These are phyloP conservation scores for Exocentrus adspersus DNA, from an alignment of 2,888 invertebrate genomes.

Conservation along the genomic window DNA sequence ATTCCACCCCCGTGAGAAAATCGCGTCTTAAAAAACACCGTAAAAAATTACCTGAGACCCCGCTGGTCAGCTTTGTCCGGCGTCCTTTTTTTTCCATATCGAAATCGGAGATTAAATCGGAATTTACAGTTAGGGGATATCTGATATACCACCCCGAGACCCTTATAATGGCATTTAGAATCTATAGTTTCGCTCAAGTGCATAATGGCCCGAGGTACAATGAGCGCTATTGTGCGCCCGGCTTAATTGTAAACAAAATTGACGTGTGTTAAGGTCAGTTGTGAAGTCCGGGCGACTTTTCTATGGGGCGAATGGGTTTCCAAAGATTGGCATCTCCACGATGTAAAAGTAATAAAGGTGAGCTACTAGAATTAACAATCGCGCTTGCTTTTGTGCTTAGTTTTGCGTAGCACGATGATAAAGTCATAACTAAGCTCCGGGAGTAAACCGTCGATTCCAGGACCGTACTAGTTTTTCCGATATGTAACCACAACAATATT, in stretches of 20 bases:
- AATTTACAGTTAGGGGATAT: constrained; percentile 51
- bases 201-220: constrained; percentile 51
- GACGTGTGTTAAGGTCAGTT: constrained; percentile 46
- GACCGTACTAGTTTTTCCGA: no score
- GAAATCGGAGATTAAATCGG: constrained; percentile 43
- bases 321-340: no score
- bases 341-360: no score
- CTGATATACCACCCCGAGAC: constrained; percentile 53
- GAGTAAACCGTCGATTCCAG: no score
- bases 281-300: constrained; percentile 33
- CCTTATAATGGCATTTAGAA: constrained; percentile 54
- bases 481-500: no score
- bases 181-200: constrained; percentile 53
- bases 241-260: constrained; percentile 48
- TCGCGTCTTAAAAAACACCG: constrained; percentile 53
- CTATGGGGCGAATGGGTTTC: constrained; percentile 1
- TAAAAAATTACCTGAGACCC: constrained; percentile 52
- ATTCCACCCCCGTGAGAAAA: constrained; percentile 53
- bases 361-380: no score
- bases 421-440: no score
- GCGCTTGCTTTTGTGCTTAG: no score
- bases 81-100: constrained; percentile 51
- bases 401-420: no score
- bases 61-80: constrained; percentile 55
- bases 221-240: constrained; percentile 43